Conservation (phyloP, 1,140 invertebrate species). For the Meloidogyne chitwoodi region DNA sequence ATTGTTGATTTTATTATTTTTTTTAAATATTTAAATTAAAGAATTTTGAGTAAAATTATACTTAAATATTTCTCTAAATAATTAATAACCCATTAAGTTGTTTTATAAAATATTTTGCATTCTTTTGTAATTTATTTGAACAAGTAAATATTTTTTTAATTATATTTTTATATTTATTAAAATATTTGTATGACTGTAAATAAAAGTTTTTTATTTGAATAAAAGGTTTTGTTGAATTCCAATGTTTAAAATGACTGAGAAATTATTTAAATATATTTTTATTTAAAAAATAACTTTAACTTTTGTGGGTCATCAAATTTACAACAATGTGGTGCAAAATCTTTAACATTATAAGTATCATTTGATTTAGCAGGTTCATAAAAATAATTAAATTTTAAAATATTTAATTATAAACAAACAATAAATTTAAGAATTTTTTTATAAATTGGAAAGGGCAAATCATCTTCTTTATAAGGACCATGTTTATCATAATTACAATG, state of each 20-base stretch:
- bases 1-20: too few species aligned
- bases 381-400: background rate
- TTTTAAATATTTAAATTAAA: too few species aligned
- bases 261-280: too few species aligned
- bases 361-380: background rate
- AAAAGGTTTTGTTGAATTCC: too few species aligned
- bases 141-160: too few species aligned
- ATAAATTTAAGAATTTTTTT: slow-evolving; percentile 1
- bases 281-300: background rate
- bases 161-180: too few species aligned
- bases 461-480: background rate
- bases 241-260: too few species aligned
- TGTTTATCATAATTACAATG: background rate
- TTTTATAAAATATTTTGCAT: too few species aligned
- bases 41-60: too few species aligned
- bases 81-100: too few species aligned
- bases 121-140: too few species aligned
- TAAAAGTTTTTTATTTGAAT: background rate
- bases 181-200: background rate
- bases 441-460: background rate
- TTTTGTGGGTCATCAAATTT: background rate
- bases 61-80: too few species aligned
- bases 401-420: background rate
- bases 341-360: background rate
- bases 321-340: background rate